Base-by-base conservation (phyloP, 2,888 invertebrate species). In the Eupeodes latifasciatus region DNA sequence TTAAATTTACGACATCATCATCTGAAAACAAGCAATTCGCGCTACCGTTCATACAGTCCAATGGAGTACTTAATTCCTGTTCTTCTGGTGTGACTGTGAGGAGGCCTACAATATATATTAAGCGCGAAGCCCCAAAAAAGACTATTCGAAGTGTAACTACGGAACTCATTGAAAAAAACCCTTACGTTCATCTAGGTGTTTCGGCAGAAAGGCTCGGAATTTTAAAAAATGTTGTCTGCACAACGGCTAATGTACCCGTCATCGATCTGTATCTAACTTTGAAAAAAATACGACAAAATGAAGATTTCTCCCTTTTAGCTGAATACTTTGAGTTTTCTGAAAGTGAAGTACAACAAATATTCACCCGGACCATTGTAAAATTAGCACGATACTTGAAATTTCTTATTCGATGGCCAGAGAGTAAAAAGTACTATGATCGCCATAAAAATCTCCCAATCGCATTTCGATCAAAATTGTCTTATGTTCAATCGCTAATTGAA, bases 401-500 rank as follows among this genome's bases (percentile, higher is more conserved):
- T 69, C 90, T 93, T 0, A 92, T 93, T 10, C 91, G 93, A 61
- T 93, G 93, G 93, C 92, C 93, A 0, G 93, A 93, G 49, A 91
- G 91, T 5, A 92, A 93, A 57, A 92, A 92, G 49, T 92, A 93
- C 81, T 92, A 92, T 71, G 93, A 93, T 66, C 91, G 93, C 0
- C 91, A 93, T 64, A 93, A 93, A 90, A 92, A 93, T 87, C 89
- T 92, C 16, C 93, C 93, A 2, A 91, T 93, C 81, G 91, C 92
- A 5, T 93, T 92, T 74, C 91, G 93, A 4, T 91, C 92, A 10
- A 92, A 92, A 85, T 89, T 93, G n/a, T 90, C 93, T 55, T 92
- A 92, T 81, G 92, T 93, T 11, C 93, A 93, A 82, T 93, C 93
- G 27, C 62, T 93, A 61, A 93, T 93, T 76, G 93, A 93, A 76